Evolutionary conservation across 2,113 vertebrate genomes (phyloP).

Genomic region (Oenanthe melanoleuca): DNA sequence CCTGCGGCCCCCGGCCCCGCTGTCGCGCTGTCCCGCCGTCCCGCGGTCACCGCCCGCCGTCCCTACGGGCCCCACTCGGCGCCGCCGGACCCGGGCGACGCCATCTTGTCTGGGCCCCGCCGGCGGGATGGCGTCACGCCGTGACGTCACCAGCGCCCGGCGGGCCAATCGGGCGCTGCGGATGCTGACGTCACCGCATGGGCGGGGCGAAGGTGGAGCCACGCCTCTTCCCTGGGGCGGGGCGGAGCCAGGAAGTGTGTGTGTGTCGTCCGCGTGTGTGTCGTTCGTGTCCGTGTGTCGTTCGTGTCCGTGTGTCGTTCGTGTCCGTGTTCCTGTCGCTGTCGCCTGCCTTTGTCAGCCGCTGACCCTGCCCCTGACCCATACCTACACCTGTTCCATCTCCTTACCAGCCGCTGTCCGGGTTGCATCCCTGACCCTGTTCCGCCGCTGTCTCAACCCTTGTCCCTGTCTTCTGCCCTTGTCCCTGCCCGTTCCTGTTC

Average conservation of each 20-base stretch:
- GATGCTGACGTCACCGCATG: rapidly evolving
- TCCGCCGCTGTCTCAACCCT: no score
- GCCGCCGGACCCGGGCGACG: background rate
- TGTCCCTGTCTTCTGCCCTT: background rate
- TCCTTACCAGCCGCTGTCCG: no score
- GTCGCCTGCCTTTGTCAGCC: no score
- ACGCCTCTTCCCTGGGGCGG: rapidly evolving
- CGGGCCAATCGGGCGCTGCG: background rate
- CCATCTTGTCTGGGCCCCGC: constrained; percentile 44
- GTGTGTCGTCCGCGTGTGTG: rapidly evolving
- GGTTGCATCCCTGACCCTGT: no score
- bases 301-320: rapidly evolving
- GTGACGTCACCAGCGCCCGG: background rate
- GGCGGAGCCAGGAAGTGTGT: rapidly evolving
- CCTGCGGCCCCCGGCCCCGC: background rate
- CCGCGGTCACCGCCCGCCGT: background rate
- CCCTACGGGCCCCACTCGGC: background rate
- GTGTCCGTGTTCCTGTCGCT: background rate
- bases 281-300: rapidly evolving
- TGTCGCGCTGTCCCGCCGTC: background rate
- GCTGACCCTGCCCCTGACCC: background rate
- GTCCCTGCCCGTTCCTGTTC: background rate
- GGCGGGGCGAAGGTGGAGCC: rapidly evolving
- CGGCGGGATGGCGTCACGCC: background rate
- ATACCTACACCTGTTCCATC: background rate